A percentile compares a stretch with the other conserved stretches of the same genome.
These are phyloP conservation scores for Sternarchorhynchus goeldii DNA, from an alignment of 2,797 vertebrate species.

Conservation along the genomic window DNA sequence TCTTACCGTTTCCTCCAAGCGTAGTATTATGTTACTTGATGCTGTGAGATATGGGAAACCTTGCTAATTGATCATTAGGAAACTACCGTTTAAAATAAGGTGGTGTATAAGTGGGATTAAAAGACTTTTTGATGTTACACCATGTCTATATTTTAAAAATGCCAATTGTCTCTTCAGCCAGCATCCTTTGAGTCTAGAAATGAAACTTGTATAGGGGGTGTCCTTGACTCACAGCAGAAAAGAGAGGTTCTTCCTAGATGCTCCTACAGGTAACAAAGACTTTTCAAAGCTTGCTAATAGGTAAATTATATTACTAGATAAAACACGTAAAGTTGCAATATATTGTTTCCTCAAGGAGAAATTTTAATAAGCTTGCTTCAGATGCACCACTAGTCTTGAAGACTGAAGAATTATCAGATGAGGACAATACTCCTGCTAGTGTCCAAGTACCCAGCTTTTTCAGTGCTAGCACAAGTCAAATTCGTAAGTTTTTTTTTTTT, in stretches of 20 bases:
- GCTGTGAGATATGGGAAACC: too few relatives aligned
- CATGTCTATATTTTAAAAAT: not conserved
- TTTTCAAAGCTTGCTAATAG: not conserved
- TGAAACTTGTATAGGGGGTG: not conserved
- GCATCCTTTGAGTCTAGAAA: not conserved
- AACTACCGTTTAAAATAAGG: too few relatives aligned
- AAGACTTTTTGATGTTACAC: not conserved
- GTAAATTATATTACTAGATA: not conserved
- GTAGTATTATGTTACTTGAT: too few relatives aligned
- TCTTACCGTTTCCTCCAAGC: too few relatives aligned
- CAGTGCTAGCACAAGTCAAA: conserved; percentile 4
- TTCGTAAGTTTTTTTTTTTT: not conserved
- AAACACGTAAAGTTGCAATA: not conserved
- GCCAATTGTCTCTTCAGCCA: not conserved
- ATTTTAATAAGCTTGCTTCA: not conserved
- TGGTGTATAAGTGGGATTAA: not conserved
- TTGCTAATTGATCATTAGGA: too few relatives aligned
- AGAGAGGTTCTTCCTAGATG: not conserved
- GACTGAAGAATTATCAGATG: not conserved
- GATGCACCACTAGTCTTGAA: not conserved
- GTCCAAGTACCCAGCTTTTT: not conserved
- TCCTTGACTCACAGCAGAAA: not conserved
- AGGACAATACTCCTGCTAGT: not conserved
- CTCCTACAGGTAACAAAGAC: conserved; percentile 15
- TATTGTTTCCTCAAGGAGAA: conserved; percentile 22